phyloP scores from a whole-genome alignment of 2,888 invertebrate species.

The Marronus borbonicus region DNA sequence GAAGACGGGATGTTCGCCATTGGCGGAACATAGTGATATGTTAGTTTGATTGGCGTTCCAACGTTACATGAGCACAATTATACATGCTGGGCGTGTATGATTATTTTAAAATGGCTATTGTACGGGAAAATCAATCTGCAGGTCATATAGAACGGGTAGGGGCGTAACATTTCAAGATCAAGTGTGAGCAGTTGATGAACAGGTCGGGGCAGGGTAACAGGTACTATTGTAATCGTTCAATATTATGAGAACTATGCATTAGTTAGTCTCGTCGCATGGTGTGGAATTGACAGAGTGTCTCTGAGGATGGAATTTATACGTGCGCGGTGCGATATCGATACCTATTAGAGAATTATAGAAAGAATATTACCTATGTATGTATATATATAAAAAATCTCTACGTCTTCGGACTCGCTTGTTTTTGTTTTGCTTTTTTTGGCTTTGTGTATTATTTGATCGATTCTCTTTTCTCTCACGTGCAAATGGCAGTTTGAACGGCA shows the following conservation, averaged over 20 bases:
- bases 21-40: conserved; percentile 57
- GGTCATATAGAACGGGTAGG: conserved; percentile 58
- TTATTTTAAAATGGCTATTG: conserved; percentile 50
- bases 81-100: conserved; percentile 59
- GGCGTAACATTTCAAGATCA: conserved; percentile 70
- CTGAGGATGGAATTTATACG: conserved; percentile 4
- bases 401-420: conserved; percentile 25
- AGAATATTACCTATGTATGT: neutral
- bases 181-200: conserved; percentile 69
- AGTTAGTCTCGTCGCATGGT: conserved; percentile 46
- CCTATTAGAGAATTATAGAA: neutral
- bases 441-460: conserved; percentile 13
- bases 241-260: conserved; percentile 56
- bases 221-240: conserved; percentile 70
- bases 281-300: conserved; percentile 14
- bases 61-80: conserved; percentile 56
- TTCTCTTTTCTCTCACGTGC: conserved; percentile 56
- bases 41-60: conserved; percentile 59
- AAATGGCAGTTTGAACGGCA: conserved; percentile 64
- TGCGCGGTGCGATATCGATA: conserved; percentile 46
- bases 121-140: conserved; percentile 28
- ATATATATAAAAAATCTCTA: conserved; percentile 11
- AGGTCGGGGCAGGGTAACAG: conserved; percentile 68
- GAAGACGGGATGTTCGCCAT: conserved; percentile 56
- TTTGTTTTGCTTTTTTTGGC: conserved; percentile 30